phyloP scores from a whole-genome alignment of 2,113 vertebrate genomes.

The Bos indicus region DNA sequence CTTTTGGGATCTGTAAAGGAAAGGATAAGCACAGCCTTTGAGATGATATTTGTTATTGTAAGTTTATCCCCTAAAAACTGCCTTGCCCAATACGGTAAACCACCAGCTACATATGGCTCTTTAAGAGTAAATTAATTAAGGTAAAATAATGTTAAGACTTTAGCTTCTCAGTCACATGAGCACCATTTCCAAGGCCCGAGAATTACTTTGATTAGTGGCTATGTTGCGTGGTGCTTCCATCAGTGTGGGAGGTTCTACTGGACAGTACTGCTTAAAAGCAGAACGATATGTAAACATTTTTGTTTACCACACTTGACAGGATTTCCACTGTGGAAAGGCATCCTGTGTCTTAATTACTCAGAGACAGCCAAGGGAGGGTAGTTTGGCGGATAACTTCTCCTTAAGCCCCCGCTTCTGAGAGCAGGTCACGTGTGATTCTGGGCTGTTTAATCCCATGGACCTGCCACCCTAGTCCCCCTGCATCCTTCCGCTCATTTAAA shows the following conservation, averaged over 20 bases:
- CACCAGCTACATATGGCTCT: not conserved
- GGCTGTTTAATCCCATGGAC: not conserved
- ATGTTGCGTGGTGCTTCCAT: not conserved
- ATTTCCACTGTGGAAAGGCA: not conserved
- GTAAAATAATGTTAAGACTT: not conserved
- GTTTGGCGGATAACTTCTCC: not conserved
- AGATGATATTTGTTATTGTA: not conserved
- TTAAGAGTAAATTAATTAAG: not conserved
- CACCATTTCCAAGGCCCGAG: not conserved
- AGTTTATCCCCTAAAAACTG: not conserved
- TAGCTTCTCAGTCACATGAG: rapidly evolving
- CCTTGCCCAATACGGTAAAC: rapidly evolving
- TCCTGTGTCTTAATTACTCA: not conserved
- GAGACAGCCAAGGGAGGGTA: not conserved
- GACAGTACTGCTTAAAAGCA: not conserved
- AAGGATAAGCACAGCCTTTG: rapidly evolving
- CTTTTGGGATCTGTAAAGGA: not conserved
- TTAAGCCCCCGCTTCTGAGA: not conserved
- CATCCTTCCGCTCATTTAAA: not conserved
- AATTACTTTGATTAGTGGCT: not conserved
- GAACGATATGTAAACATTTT: rapidly evolving
- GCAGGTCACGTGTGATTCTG: not conserved
- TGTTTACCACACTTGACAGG: too few relatives aligned
- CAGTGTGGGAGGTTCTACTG: rapidly evolving
- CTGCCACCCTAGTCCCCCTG: rapidly evolving